Base-by-base conservation (phyloP, 2,888 invertebrate genomes). In the Anthrax anthrax region DNA sequence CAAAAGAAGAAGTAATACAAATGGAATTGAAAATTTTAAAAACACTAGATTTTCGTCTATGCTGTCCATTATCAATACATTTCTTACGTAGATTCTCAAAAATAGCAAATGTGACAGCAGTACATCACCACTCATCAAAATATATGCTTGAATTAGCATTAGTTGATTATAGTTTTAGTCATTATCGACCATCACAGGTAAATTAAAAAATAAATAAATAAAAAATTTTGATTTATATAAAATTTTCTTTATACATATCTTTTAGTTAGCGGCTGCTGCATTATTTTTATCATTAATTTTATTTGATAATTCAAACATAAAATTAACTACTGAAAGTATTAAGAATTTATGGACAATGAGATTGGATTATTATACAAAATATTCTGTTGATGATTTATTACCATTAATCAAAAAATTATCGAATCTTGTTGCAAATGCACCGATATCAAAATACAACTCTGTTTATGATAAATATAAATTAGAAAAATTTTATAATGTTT, bases 51-150 rank as follows among this genome's bases (percentile, higher is more conserved):
- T 95, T 84, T 64, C 80, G 81, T 54, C 73, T 97, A 46, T 85
- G 90, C 9, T 76, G 85, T 54, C 95, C 97, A 0, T 72, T 90
- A 48, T 84, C 92, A 0, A 73, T 96, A 37, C 87, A 86, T 59
- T 97, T 97, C 62, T 72, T 96, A 38, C 74, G 96, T 51, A 79
- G 95, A 71, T 84, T 72, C 58, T 76, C 76, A 39, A 36, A 9
- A 16, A 16, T 16, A 36, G 36, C 36, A 12, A 1, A 36, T 16
- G 16, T 13, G 14, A 23, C 14, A 18, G 2, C 1, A 3, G n/a
- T 23, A 23, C 16, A 16, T 27, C 40, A 40, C 27, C 12, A 18
- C 14, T 5, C 29, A 41, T 19, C 29, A 6, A 41, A 27, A 27
- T 36, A 36, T 16, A 14, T 36, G 3, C 6, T 36, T 4, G 36